phyloP scores from a whole-genome alignment of 2,888 invertebrate species.

The Drosophila siamana region DNA sequence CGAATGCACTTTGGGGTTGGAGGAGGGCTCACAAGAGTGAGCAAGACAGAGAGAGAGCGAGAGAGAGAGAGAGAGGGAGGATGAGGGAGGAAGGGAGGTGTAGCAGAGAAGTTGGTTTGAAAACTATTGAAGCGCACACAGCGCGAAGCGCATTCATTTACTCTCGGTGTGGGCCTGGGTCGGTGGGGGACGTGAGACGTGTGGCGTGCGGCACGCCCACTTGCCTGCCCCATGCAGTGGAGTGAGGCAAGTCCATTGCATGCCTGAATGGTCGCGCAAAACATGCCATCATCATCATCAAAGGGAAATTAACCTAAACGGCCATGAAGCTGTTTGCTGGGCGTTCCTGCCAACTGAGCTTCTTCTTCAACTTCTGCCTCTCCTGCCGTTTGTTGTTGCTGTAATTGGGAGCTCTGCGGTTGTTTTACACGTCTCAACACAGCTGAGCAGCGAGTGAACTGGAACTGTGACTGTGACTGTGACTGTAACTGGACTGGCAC shows the following conservation, averaged over 20 bases:
- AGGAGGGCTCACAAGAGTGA: too few relatives aligned
- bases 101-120: slow-evolving; percentile 20
- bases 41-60: too few relatives aligned
- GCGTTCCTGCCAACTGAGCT: slow-evolving; percentile 55
- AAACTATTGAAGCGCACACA: slow-evolving; percentile 75
- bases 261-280: slow-evolving; percentile 82
- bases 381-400: slow-evolving; percentile 17
- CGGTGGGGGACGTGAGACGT: too few relatives aligned
- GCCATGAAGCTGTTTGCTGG: slow-evolving; percentile 72
- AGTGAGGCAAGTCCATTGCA: slow-evolving; percentile 80
- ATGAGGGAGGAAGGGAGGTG: not conserved
- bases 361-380: slow-evolving; percentile 5
- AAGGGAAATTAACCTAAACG: slow-evolving; percentile 83
- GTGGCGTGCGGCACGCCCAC: slow-evolving; percentile 8
- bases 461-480: slow-evolving; percentile 10
- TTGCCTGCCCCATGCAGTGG: slow-evolving; percentile 39
- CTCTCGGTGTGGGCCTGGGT: slow-evolving; percentile 40
- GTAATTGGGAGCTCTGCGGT: slow-evolving; percentile 42
- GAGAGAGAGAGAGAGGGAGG: not conserved
- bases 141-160: slow-evolving; percentile 64
- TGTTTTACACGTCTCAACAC: slow-evolving; percentile 45
- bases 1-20: not conserved
- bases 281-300: slow-evolving; percentile 81
- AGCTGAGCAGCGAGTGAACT: not conserved
- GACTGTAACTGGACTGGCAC: slow-evolving; percentile 29